Percentiles rank a stretch among this genome's conserved stretches.
These are phyloP conservation scores for Hipparchia semele DNA, from an alignment of 2,888 invertebrate genomes.

Conservation along the genomic window DNA sequence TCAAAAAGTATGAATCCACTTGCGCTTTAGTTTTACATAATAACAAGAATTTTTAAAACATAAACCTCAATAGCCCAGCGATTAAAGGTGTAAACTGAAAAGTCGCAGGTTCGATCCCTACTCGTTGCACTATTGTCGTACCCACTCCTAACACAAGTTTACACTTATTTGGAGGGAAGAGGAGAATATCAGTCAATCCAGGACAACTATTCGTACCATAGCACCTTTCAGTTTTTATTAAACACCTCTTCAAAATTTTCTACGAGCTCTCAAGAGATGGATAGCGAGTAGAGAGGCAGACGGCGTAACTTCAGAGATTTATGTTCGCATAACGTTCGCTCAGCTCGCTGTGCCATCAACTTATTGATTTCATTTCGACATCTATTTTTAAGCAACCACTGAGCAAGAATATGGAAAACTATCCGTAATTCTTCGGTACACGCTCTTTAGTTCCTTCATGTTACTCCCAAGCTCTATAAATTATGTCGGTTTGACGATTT, in stretches of 20 bases:
- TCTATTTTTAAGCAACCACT: conserved; percentile 65
- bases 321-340: conserved; percentile 75
- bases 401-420: conserved; percentile 30
- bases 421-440: not conserved
- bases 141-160: too few species aligned
- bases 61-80: too few species aligned
- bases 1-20: too few species aligned
- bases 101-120: too few species aligned
- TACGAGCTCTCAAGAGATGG: not conserved
- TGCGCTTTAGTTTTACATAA: too few species aligned
- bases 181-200: not conserved
- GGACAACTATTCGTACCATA: not conserved
- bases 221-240: not conserved
- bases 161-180: too few species aligned
- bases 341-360: conserved; percentile 66
- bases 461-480: not conserved
- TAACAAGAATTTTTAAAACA: too few species aligned
- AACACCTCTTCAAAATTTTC: not conserved
- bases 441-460: not conserved
- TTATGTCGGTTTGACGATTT: not conserved
- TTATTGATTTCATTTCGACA: conserved; percentile 75
- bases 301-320: conserved; percentile 74
- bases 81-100: too few species aligned
- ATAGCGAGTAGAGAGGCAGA: conserved; percentile 30
- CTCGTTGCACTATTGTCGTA: too few species aligned